A percentile compares a stretch with the other conserved stretches of the same genome.
These are phyloP conservation scores for Drosophila watanabei DNA, from an alignment of 1,140 invertebrate genomes.

Conservation along the genomic window DNA sequence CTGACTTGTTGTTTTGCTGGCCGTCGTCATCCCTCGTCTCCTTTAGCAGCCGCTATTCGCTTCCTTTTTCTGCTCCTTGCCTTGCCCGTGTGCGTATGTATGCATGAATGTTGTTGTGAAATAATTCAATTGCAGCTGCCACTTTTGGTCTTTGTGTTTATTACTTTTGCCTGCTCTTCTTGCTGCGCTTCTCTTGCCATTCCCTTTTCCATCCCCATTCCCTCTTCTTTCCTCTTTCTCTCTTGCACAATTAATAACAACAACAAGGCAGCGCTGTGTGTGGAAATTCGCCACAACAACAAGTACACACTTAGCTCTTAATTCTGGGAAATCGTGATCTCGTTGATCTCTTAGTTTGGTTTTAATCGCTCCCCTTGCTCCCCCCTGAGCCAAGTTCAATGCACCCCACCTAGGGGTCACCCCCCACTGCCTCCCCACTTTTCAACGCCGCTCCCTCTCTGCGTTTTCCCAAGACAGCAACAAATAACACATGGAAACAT, in stretches of 20 bases:
- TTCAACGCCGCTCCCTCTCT: not conserved
- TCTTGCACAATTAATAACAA: slow-evolving; percentile 22
- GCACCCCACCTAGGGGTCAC: slow-evolving; percentile 43
- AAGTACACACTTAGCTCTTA: slow-evolving; percentile 26
- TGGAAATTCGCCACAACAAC: slow-evolving; percentile 47
- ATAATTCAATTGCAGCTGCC: slow-evolving; percentile 82
- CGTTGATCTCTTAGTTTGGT: slow-evolving; percentile 26
- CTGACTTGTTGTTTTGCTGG: slow-evolving; percentile 67
- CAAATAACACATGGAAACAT: slow-evolving; percentile 43
- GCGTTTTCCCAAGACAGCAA: slow-evolving; percentile 40
- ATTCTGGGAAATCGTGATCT: slow-evolving; percentile 45
- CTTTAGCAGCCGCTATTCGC: slow-evolving; percentile 48
- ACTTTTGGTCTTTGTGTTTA: slow-evolving; percentile 63
- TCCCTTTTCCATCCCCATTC: not conserved
- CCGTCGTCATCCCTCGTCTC: slow-evolving; percentile 58
- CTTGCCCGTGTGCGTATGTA: slow-evolving; percentile 28
- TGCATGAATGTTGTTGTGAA: slow-evolving; percentile 43
- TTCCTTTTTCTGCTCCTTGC: slow-evolving; percentile 66
- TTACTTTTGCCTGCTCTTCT: slow-evolving; percentile 54
- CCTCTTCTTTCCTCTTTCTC: not conserved
- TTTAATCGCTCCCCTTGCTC: slow-evolving; percentile 18
- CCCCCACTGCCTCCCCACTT: slow-evolving; percentile 25
- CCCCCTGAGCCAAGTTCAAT: slow-evolving; percentile 39
- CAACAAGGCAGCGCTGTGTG: slow-evolving; percentile 11
- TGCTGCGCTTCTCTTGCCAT: slow-evolving; percentile 17